Base-by-base conservation (phyloP, 2,888 invertebrate species). In the Hipparchia sbordonii region DNA sequence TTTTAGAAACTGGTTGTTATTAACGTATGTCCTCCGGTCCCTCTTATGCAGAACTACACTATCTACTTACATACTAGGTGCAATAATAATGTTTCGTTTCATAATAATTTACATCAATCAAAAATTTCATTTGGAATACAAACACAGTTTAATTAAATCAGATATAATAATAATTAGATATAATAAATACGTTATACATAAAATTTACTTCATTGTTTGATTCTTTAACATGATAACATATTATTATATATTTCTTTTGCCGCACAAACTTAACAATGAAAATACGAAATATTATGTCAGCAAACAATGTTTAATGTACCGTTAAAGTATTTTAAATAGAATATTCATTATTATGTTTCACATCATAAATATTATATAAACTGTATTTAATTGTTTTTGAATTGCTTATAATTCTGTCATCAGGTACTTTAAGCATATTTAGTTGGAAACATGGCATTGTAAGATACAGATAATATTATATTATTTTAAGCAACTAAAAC, bases 21-120 rank as follows among this genome's bases (percentile, higher is more conserved):
- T 23, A 9, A 73, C 77, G 73, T 73, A 70, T 71, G 61, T 80
- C 82, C 86, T 84, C 87, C 85, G 83, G 74, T 78, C 82, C 81
- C 82, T 56, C 76, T 74, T 74, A 69, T 84, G 85, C 87, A 84
- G 76, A 79, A 75, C 89, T 91, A 92, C 87, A 80, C 89, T 89
- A 90, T 87, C 82, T 84, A 76, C 89, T 92, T 91, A 92, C 77
- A 78, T 81, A 67, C 90, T 92, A 92, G 86, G 92, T 93, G 92
- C 92, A 90, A 90, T 87, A 88, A 89, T 89, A 89, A 89, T 77
- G 82, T 86, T 72, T 70, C 60, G 48, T 67, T 54, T 23, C 46
- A 66, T 85, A 86, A 82, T 85, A 86, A 82, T 85, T 79, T 86
- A 87, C 83, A 87, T 80, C 75, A 54, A 68, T 63, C 33, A 60